These are phyloP conservation scores for Nomada flava DNA, from an alignment of 2,888 invertebrate species.

Conservation along the genomic window DNA sequence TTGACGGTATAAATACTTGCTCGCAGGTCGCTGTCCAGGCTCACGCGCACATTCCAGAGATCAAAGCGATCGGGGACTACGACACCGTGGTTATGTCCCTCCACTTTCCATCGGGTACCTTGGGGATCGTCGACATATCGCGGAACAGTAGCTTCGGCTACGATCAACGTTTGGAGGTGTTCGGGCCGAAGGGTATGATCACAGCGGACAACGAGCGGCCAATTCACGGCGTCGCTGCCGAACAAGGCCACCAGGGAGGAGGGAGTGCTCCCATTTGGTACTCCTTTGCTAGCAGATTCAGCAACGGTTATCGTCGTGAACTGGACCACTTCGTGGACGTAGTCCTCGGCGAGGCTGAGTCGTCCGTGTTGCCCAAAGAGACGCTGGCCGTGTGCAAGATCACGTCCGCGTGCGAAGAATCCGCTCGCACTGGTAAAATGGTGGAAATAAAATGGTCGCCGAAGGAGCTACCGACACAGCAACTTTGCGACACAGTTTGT, in stretches of 20 bases:
- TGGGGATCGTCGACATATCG: conserved; percentile 88
- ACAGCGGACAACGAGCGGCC: conserved; percentile 86
- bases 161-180: conserved; percentile 89
- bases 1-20: neutral
- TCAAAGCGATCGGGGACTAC: conserved; percentile 87
- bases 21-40: conserved; percentile 76
- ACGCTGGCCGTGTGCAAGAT: conserved; percentile 86
- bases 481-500: neutral
- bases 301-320: conserved; percentile 85
- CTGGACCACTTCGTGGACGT: conserved; percentile 88
- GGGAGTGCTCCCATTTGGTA: conserved; percentile 85
- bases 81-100: conserved; percentile 88
- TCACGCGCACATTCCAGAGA: conserved; percentile 86
- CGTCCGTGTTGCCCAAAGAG: conserved; percentile 85
- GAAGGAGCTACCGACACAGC: conserved; percentile 82
- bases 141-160: conserved; percentile 88
- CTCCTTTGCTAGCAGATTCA: conserved; percentile 87
- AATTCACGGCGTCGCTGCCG: conserved; percentile 83
- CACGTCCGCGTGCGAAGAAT: conserved; percentile 86
- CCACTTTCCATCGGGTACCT: conserved; percentile 87
- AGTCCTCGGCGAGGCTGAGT: conserved; percentile 84
- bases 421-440: conserved; percentile 85
- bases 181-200: conserved; percentile 87
- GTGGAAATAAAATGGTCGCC: conserved; percentile 85
- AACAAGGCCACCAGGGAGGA: conserved; percentile 79